Conservation (phyloP, 2,797 vertebrate species). For the Bradypodion ventrale region DNA sequence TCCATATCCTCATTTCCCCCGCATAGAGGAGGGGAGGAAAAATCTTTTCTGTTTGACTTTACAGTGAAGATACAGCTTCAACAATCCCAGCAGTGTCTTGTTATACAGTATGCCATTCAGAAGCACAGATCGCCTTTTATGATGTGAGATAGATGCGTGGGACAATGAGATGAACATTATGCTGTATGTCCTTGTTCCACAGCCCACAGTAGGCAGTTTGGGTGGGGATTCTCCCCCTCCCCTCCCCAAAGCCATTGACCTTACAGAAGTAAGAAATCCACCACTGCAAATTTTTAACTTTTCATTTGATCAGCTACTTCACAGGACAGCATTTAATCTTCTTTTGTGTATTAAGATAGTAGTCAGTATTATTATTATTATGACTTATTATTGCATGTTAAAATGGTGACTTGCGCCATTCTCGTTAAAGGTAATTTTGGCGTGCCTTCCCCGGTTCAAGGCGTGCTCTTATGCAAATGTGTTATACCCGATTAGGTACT, state of each 20-base stretch:
- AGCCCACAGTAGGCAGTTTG: background rate
- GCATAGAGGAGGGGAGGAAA: background rate
- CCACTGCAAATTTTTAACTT: background rate
- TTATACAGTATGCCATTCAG: background rate
- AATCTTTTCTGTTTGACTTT: background rate
- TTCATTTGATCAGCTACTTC: background rate
- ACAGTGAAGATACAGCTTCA: background rate
- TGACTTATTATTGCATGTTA: too few relatives aligned
- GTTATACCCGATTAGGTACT: too few relatives aligned
- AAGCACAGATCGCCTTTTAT: background rate
- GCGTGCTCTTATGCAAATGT: too few relatives aligned
- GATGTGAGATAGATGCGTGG: slow-evolving; percentile 17
- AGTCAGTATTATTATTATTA: too few relatives aligned
- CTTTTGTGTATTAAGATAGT: too few relatives aligned
- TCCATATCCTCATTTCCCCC: background rate
- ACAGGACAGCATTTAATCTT: background rate
- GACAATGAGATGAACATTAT: background rate
- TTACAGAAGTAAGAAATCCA: background rate
- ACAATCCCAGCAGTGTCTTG: background rate
- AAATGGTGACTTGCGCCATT: too few relatives aligned
- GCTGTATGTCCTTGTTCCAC: background rate
- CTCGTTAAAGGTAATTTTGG: too few relatives aligned
- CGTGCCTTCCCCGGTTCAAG: too few relatives aligned
- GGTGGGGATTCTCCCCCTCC: background rate
- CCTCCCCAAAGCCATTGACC: slow-evolving; percentile 13